Conservation (phyloP, 2,888 invertebrate genomes). For the Tuberolachnus salignus region DNA sequence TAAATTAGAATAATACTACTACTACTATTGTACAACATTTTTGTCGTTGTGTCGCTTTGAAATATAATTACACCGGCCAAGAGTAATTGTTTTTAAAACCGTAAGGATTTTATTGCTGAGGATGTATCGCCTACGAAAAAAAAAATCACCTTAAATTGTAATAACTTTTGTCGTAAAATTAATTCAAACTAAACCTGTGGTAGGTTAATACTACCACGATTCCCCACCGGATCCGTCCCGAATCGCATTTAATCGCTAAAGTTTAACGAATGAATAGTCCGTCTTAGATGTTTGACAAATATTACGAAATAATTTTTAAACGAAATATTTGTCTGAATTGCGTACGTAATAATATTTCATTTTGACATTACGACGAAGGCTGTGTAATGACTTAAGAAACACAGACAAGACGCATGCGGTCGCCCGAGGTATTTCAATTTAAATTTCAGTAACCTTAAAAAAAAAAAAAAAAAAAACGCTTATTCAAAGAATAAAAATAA, state of each 20-base stretch:
- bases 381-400: background rate
- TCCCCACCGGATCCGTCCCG: no score
- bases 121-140: no score
- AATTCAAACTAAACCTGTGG: no score
- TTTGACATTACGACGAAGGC: background rate
- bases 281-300: background rate
- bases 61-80: slow-evolving; percentile 17
- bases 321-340: background rate
- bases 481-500: background rate
- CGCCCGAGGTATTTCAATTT: background rate
- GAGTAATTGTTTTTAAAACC: slow-evolving; percentile 24
- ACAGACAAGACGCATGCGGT: background rate
- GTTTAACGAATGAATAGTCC: no score
- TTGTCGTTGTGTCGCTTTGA: slow-evolving; percentile 27
- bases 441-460: background rate
- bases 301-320: background rate
- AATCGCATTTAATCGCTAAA: no score
- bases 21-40: slow-evolving; percentile 5
- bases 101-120: slow-evolving; percentile 31
- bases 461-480: no score
- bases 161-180: background rate
- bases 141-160: no score
- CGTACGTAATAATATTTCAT: background rate
- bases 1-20: slow-evolving; percentile 23
- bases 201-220: no score